phyloP scores from a whole-genome alignment of 2,888 invertebrate species.

The Epistrophe grossulariae region DNA sequence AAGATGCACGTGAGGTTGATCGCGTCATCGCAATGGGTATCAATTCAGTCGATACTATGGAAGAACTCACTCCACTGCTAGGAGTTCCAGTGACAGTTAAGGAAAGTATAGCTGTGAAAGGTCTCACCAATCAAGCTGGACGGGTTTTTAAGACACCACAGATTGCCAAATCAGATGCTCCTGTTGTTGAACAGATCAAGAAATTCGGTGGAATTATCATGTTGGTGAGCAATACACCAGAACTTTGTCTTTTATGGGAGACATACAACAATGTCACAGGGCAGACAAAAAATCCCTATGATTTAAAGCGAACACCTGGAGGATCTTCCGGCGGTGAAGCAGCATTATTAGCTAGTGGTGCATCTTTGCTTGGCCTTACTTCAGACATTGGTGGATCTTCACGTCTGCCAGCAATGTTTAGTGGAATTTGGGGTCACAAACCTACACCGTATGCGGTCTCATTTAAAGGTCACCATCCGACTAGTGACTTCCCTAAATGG shows the following conservation, averaged over 20 bases:
- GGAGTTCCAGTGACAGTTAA: constrained; percentile 95
- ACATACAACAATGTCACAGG: constrained; percentile 95
- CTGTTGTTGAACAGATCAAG: constrained; percentile 88
- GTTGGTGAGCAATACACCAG: constrained; percentile 95
- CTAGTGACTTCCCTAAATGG: constrained; percentile 86
- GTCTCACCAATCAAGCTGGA: constrained; percentile 91
- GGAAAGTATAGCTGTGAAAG: constrained; percentile 91
- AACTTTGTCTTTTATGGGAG: constrained; percentile 96
- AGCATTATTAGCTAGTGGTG: constrained; percentile 90
- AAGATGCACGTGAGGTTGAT: constrained; percentile 90
- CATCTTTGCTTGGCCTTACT: constrained; percentile 92
- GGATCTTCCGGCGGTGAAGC: constrained; percentile 96
- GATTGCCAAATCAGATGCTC: constrained; percentile 90
- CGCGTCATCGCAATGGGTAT: constrained; percentile 86
- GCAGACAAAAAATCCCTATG: constrained; percentile 94
- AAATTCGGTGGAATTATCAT: constrained; percentile 93
- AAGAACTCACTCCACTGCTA: constrained; percentile 89
- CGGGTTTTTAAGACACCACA: constrained; percentile 86
- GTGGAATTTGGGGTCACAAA: constrained; percentile 97
- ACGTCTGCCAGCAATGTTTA: constrained; percentile 94
- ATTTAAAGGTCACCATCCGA: constrained; percentile 88
- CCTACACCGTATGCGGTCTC: constrained; percentile 90
- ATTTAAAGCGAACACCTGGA: constrained; percentile 90
- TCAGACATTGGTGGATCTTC: constrained; percentile 96
- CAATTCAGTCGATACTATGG: constrained; percentile 86